These are phyloP conservation scores for Zygogramma bicolorata DNA, from an alignment of 2,888 invertebrate species.

Conservation along the genomic window DNA sequence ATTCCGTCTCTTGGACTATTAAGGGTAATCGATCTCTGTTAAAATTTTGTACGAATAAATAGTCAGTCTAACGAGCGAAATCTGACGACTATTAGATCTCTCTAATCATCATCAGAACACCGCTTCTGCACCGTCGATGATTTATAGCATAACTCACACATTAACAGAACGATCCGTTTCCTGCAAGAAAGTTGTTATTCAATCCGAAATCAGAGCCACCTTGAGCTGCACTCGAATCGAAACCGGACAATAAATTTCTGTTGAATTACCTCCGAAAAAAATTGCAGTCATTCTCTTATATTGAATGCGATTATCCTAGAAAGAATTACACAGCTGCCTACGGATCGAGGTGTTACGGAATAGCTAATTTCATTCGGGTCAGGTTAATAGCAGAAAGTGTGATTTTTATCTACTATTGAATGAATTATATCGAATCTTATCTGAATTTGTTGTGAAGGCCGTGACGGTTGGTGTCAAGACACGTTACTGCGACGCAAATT, in stretches of 20 bases:
- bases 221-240: neutral
- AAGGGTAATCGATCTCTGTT: too few species aligned
- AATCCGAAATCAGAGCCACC: neutral
- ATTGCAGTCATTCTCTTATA: neutral
- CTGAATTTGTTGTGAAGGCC: constrained; percentile 1
- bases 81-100: too few species aligned
- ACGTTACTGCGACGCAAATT: neutral
- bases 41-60: too few species aligned
- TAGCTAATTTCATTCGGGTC: neutral
- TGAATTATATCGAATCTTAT: neutral
- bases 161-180: neutral
- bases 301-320: constrained; percentile 7
- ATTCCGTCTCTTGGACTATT: too few species aligned
- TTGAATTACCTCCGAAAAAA: neutral
- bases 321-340: neutral
- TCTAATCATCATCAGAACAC: too few species aligned
- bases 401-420: constrained; percentile 3
- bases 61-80: too few species aligned
- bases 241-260: neutral
- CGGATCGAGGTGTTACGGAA: neutral
- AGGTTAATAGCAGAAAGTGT: constrained; percentile 11
- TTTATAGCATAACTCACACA: neutral
- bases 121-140: too few species aligned
- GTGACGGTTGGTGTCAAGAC: constrained; percentile 1
- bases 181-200: neutral